Conservation (phyloP, 2,797 vertebrate genomes). For the Peromyscus attwateri region DNA sequence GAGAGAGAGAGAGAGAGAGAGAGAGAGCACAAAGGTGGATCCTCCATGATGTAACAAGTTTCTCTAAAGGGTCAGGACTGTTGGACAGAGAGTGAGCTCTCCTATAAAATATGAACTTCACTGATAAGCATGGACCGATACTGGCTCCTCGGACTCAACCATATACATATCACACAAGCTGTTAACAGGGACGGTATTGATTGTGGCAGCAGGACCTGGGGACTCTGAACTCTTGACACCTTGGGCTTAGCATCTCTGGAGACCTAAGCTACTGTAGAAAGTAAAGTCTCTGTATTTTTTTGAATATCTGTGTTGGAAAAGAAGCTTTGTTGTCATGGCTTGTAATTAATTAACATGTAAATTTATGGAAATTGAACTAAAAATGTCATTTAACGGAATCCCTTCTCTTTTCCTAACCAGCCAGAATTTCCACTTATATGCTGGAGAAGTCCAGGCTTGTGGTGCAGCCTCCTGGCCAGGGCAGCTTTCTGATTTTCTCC, state of each 20-base stretch:
- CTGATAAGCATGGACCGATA: accelerated
- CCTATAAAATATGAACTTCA: neutral
- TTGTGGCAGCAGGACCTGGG: accelerated
- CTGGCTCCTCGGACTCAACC: neutral
- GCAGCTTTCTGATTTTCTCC: slow-evolving; percentile 95
- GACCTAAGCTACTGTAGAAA: neutral
- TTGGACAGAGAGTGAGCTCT: neutral
- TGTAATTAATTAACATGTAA: neutral
- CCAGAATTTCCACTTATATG: slow-evolving; percentile 94
- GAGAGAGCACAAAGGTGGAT: neutral
- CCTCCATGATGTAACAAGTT: accelerated
- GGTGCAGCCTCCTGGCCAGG: slow-evolving; percentile 90
- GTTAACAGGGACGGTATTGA: accelerated
- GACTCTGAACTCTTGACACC: neutral
- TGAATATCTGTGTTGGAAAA: neutral
- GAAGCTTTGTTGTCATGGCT: neutral
- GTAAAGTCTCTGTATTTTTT: neutral
- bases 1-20: too few relatives aligned
- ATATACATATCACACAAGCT: accelerated
- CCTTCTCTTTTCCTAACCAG: slow-evolving; percentile 88
- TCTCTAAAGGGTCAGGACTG: neutral
- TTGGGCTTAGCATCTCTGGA: neutral
- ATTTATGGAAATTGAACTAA: neutral
- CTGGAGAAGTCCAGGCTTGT: slow-evolving; percentile 95
- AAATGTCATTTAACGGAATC: slow-evolving; percentile 65